Conservation (phyloP, 2,113 vertebrate species). For the Prietella phreatophila region DNA sequence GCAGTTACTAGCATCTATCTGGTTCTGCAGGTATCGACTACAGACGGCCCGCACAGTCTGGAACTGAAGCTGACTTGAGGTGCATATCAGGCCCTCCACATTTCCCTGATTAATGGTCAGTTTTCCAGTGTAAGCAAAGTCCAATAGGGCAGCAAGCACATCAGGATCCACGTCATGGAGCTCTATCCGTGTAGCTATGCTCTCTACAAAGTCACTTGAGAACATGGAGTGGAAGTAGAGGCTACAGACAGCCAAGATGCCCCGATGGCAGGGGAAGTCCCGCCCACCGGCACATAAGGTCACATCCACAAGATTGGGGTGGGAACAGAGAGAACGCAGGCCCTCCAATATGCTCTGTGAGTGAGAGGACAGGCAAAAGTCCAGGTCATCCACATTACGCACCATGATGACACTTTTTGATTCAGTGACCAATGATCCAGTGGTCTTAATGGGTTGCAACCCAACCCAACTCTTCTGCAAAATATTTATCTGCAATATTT, state of each 20-base stretch:
- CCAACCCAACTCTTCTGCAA: constrained; percentile 15
- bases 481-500: constrained; percentile 58
- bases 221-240: constrained; percentile 95
- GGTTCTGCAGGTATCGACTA: constrained; percentile 92
- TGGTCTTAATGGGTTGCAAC: constrained; percentile 3
- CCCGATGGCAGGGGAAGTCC: constrained; percentile 93
- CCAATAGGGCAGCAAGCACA: constrained; percentile 75
- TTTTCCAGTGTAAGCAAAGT: constrained; percentile 92
- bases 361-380: constrained; percentile 89
- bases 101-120: constrained; percentile 92
- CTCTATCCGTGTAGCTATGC: constrained; percentile 85
- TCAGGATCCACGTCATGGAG: constrained; percentile 82
- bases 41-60: constrained; percentile 85
- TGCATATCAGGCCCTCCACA: constrained; percentile 83
- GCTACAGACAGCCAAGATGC: constrained; percentile 91
- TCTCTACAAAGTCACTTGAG: constrained; percentile 87
- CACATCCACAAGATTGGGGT: constrained; percentile 86
- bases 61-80: constrained; percentile 88
- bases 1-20: constrained; percentile 92
- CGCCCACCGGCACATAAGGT: constrained; percentile 75
- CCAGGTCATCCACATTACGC: constrained; percentile 88
- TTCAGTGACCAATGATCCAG: constrained; percentile 7
- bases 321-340: constrained; percentile 78
- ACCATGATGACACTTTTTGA: constrained; percentile 77
- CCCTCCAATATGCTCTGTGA: constrained; percentile 87